A percentile compares a stretch with the other conserved stretches of the same genome.
Evolutionary conservation across 2,888 invertebrate genomes (phyloP).

Genomic region (Sphecodes monilicornis): DNA sequence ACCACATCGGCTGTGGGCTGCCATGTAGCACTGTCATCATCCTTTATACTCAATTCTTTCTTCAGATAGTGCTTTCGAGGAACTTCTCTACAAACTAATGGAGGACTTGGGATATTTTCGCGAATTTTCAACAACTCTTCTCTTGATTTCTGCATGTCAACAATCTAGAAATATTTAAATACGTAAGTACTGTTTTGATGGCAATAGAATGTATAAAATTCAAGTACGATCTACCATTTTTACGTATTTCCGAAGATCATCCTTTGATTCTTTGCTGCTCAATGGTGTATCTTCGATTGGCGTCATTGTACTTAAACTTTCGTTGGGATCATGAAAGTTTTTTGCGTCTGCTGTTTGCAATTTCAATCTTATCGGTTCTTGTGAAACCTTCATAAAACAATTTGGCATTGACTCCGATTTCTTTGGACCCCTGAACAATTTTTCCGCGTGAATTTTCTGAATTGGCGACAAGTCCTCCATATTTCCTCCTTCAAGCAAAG

Average conservation of each 20-base stretch:
- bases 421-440: conserved; percentile 74
- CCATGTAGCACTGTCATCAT: conserved; percentile 79
- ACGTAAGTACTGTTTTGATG: not conserved
- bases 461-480: conserved; percentile 75
- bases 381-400: conserved; percentile 70
- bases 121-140: conserved; percentile 70
- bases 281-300: conserved; percentile 81
- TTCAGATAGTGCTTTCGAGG: conserved; percentile 79
- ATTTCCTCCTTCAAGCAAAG: conserved; percentile 74
- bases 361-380: conserved; percentile 74
- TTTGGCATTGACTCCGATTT: conserved; percentile 75
- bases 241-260: conserved; percentile 85
- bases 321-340: conserved; percentile 70
- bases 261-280: conserved; percentile 80
- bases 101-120: conserved; percentile 72
- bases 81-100: conserved; percentile 77
- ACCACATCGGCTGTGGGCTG: conserved; percentile 75
- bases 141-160: conserved; percentile 80
- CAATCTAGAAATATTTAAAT: conserved; percentile 73
- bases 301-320: conserved; percentile 74
- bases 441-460: conserved; percentile 77
- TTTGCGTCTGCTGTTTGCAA: conserved; percentile 46
- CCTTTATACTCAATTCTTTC: conserved; percentile 77
- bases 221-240: conserved; percentile 82
- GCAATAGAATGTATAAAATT: not conserved